Conservation (phyloP, 2,797 vertebrate species). For the Lacerta agilis region DNA sequence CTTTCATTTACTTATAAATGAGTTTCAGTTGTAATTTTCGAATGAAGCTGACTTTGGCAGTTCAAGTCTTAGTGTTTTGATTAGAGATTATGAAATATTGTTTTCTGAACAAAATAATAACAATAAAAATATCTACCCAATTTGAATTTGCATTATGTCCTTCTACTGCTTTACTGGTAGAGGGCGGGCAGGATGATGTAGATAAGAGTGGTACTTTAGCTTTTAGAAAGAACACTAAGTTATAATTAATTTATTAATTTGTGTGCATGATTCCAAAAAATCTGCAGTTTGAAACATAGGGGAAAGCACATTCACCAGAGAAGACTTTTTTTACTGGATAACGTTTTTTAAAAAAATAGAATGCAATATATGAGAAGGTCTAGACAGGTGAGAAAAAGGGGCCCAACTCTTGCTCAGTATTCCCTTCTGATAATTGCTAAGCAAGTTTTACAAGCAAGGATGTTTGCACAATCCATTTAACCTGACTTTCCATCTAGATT, state of each 20-base stretch:
- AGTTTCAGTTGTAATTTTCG: conserved; percentile 76
- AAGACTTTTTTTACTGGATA: conserved; percentile 24
- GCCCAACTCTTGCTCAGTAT: background rate
- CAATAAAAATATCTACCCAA: conserved; percentile 63
- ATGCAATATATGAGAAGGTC: conserved; percentile 60
- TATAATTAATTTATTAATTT: conserved; percentile 60
- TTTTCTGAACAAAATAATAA: conserved; percentile 63
- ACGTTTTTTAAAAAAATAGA: conserved; percentile 61
- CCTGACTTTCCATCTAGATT: background rate
- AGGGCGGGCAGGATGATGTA: conserved; percentile 53
- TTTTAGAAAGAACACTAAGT: conserved; percentile 56
- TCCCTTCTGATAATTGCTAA: background rate
- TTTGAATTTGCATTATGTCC: conserved; percentile 53
- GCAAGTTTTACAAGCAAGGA: background rate
- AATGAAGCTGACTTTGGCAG: conserved; percentile 74
- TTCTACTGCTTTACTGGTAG: conserved; percentile 51
- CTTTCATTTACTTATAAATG: conserved; percentile 82
- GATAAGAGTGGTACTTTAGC: conserved; percentile 58
- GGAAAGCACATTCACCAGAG: conserved; percentile 38
- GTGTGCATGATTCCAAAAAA: conserved; percentile 35
- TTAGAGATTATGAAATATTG: conserved; percentile 77
- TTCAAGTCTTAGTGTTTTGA: conserved; percentile 76
- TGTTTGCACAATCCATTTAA: background rate
- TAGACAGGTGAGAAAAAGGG: conserved; percentile 18
- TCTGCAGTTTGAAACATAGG: conserved; percentile 25